Conservation (phyloP, 2,113 vertebrate species). For the Oreocharis arfaki region DNA sequence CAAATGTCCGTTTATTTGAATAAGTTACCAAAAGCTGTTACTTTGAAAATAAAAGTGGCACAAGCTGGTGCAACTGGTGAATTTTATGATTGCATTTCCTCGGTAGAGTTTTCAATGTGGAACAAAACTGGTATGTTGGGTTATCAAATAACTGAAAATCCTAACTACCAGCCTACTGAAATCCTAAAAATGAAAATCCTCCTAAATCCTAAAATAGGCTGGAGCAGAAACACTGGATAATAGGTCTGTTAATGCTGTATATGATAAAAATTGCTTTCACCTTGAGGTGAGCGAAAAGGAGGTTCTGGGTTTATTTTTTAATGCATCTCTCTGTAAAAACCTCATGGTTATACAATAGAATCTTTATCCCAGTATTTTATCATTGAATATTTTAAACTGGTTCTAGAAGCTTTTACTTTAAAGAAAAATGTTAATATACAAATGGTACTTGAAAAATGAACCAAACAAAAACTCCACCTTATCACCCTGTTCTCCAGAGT, state of each 20-base stretch:
- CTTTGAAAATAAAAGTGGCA: neutral
- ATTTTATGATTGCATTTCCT: neutral
- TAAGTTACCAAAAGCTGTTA: neutral
- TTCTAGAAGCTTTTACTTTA: neutral
- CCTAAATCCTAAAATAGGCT: neutral
- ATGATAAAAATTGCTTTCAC: neutral
- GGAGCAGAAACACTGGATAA: neutral
- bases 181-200: no score
- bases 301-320: neutral
- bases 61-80: neutral
- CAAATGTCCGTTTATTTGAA: neutral
- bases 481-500: neutral
- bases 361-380: neutral
- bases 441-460: neutral
- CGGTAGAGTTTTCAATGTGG: neutral
- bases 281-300: neutral
- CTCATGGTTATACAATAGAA: neutral
- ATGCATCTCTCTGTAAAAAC: neutral
- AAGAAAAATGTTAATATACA: neutral
- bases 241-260: neutral
- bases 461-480: rapidly evolving
- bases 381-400: neutral
- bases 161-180: no score
- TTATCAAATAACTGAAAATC: neutral
- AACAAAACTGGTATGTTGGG: neutral